Evolutionary conservation across 2,888 invertebrate species (phyloP).

Genomic region (Syrista parreyssii): DNA sequence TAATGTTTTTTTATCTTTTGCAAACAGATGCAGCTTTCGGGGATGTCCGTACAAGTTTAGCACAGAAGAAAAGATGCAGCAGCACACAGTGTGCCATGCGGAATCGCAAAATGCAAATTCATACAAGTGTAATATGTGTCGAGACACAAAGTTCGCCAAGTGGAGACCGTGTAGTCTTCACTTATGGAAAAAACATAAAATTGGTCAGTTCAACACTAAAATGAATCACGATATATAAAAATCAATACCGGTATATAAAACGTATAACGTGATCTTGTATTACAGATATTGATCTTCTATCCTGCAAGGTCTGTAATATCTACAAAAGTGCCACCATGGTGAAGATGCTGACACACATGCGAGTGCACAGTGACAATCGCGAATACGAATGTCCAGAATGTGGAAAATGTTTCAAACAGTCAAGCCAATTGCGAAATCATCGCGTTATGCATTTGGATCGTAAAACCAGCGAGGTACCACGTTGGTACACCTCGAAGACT

Average conservation of each 20-base stretch:
- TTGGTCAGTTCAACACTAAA: slow-evolving; percentile 52
- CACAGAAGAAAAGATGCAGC: slow-evolving; percentile 57
- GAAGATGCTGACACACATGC: slow-evolving; percentile 74
- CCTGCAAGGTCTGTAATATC: slow-evolving; percentile 70
- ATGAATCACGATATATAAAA: slow-evolving; percentile 4
- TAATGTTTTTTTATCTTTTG: neutral
- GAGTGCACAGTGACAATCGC: slow-evolving; percentile 70
- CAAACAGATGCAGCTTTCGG: slow-evolving; percentile 68
- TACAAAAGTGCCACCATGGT: slow-evolving; percentile 71
- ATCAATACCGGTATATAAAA: neutral
- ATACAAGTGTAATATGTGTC: slow-evolving; percentile 70
- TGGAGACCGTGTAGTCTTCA: slow-evolving; percentile 78
- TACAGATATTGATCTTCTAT: slow-evolving; percentile 70
- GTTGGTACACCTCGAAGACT: slow-evolving; percentile 72
- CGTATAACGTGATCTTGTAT: slow-evolving; percentile 8
- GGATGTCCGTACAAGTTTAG: slow-evolving; percentile 70
- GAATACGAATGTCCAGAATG: slow-evolving; percentile 70
- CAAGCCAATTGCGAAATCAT: slow-evolving; percentile 73
- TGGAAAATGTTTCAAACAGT: slow-evolving; percentile 73
- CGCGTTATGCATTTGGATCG: slow-evolving; percentile 68
- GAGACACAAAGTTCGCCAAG: slow-evolving; percentile 66
- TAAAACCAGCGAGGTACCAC: slow-evolving; percentile 53
- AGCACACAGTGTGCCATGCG: slow-evolving; percentile 70
- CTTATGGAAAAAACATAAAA: slow-evolving; percentile 75
- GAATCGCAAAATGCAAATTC: slow-evolving; percentile 52